Evolutionary conservation across 2,797 vertebrate genomes (phyloP).

Genomic region (Cheirogaleus major): DNA sequence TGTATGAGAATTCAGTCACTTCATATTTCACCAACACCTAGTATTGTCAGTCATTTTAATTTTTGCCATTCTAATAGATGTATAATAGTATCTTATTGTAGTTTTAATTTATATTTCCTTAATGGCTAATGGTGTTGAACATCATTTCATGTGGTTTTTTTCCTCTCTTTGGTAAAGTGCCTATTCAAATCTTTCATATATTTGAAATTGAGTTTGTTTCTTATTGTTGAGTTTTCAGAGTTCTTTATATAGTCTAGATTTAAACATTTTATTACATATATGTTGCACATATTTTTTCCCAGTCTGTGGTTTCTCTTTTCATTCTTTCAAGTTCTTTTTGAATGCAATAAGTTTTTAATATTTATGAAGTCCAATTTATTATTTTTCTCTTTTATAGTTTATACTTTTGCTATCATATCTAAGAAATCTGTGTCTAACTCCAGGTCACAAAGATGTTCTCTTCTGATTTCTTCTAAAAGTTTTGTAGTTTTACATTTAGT

Average conservation of each 20-base stretch:
- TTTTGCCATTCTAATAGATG: neutral
- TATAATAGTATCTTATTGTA: neutral
- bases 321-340: neutral
- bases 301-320: neutral
- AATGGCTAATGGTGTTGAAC: neutral
- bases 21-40: neutral
- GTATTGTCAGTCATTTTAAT: neutral
- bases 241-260: neutral
- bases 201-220: conserved; percentile 26
- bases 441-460: neutral
- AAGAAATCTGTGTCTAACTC: neutral
- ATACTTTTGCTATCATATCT: neutral
- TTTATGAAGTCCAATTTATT: neutral
- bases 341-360: neutral
- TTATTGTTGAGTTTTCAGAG: neutral
- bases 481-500: neutral
- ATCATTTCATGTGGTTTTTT: neutral
- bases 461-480: neutral
- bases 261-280: neutral
- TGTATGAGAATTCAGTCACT: neutral
- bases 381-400: neutral
- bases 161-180: neutral
- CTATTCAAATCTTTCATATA: neutral
- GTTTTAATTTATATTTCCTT: conserved; percentile 26
- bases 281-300: neutral